Conservation (phyloP, 2,797 vertebrate species). For the Arctocebus calabarensis region DNA sequence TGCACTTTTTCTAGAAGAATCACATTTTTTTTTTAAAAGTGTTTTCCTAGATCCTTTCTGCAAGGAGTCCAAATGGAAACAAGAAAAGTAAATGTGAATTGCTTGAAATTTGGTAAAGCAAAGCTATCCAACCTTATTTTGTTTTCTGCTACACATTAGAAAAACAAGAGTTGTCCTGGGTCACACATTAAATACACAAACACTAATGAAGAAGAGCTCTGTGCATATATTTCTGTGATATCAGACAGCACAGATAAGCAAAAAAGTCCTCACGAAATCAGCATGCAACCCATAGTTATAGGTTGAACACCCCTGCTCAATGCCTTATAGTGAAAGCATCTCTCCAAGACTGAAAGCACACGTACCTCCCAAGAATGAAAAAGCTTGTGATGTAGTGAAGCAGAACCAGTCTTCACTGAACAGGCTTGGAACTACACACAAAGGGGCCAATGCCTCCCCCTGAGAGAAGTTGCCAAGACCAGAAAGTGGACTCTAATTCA, state of each 20-base stretch:
- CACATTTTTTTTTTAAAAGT: not conserved
- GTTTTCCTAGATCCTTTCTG: constrained; percentile 5
- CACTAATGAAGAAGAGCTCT: too few species aligned
- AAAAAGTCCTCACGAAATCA: too few species aligned
- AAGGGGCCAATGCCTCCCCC: not conserved
- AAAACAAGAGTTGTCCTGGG: too few species aligned
- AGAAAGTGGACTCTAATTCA: not conserved
- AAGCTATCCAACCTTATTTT: too few species aligned
- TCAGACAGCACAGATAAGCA: too few species aligned
- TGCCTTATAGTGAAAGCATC: not conserved
- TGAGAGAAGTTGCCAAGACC: not conserved
- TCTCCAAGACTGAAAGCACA: not conserved
- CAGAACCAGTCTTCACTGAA: not conserved
- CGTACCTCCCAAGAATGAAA: constrained; percentile 28
- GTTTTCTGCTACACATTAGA: too few species aligned
- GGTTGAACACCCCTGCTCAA: too few species aligned
- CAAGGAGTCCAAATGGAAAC: not conserved
- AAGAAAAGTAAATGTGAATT: constrained; percentile 32
- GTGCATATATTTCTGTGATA: too few species aligned
- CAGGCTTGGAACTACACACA: not conserved
- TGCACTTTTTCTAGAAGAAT: constrained; percentile 15
- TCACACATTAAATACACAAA: too few species aligned
- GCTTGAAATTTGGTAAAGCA: constrained; percentile 13
- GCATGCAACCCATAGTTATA: too few species aligned
- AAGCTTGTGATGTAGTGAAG: not conserved